These are phyloP conservation scores for Apeltes quadracus DNA, from an alignment of 2,113 vertebrate species.

Conservation along the genomic window DNA sequence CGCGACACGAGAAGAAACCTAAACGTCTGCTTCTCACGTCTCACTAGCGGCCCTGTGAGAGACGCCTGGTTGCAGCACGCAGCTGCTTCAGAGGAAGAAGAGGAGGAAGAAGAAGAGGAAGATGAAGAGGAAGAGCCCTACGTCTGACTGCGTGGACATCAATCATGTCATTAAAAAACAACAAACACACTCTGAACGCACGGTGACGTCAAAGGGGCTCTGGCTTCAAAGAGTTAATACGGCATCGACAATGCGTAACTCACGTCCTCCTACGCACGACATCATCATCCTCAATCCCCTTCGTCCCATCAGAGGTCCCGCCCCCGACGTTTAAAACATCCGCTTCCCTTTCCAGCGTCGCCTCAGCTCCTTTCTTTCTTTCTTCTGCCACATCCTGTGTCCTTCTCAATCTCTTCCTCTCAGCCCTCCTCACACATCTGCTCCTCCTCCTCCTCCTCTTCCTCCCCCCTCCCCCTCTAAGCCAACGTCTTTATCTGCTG, in stretches of 20 bases:
- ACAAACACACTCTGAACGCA: constrained; percentile 28
- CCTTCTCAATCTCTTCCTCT: constrained; percentile 41
- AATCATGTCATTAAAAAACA: constrained; percentile 16
- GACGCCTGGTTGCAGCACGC: constrained; percentile 34
- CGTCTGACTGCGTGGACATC: constrained; percentile 35
- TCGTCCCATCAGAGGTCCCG: constrained; percentile 66
- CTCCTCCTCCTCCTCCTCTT: constrained; percentile 1
- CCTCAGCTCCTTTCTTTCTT: constrained; percentile 28
- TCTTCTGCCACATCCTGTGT: constrained; percentile 58
- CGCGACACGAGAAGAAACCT: constrained; percentile 12
- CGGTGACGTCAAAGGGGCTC: constrained; percentile 22
- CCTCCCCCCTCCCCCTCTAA: not conserved
- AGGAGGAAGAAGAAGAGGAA: no score
- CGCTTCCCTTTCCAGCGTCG: constrained; percentile 57
- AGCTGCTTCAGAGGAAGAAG: constrained; percentile 39
- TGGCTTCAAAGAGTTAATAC: constrained; percentile 47
- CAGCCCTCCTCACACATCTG: constrained; percentile 9
- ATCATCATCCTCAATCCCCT: constrained; percentile 39
- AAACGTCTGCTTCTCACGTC: constrained; percentile 7
- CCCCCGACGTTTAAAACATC: constrained; percentile 65
- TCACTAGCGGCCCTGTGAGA: constrained; percentile 26
- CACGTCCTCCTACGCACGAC: constrained; percentile 54
- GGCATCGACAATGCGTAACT: constrained; percentile 41
- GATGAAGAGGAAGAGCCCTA: no score
- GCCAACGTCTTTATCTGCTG: constrained; percentile 49